Evolutionary conservation across 1,140 invertebrate genomes (phyloP), one percentile per base, ranked within the genome.

Genomic region (Cheumatopsyche charites): DNA sequence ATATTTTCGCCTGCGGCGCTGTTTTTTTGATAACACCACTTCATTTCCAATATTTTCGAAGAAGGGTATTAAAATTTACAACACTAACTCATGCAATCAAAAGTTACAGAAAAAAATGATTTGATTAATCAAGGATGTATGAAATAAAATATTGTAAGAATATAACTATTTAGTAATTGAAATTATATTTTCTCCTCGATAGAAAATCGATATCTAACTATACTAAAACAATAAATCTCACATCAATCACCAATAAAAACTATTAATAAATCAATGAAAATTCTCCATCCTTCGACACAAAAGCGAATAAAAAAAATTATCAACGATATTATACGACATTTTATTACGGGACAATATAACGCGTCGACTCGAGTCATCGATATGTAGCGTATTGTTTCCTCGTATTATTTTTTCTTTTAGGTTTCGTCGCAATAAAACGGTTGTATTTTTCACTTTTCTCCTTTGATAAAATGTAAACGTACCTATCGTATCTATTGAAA

Each of bases 161-260:
- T n/a, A n/a, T n/a, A n/a, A n/a, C n/a, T n/a, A n/a, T n/a, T n/a
- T n/a, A n/a, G n/a, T n/a, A n/a, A n/a, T n/a, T n/a, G n/a, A n/a
- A n/a, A n/a, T n/a, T n/a, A n/a, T n/a, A n/a, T n/a, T n/a, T n/a
- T n/a, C n/a, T n/a, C n/a, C n/a, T n/a, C n/a, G n/a, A n/a, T n/a
- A n/a, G n/a, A n/a, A n/a, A n/a, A n/a, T n/a, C n/a, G n/a, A n/a
- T n/a, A n/a, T n/a, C n/a, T n/a, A n/a, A n/a, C n/a, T n/a, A n/a
- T n/a, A n/a, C n/a, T n/a, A 75, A 75, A 73, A 70, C 71, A 36
- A 3, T 36, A 36, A 36, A 3, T 36, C 3, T 9, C 9, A 36
- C 3, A 49, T 49, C 5, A 13, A 15, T 5, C 45, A 19, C 3
- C 17, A 15, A 43, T 43, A 43, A 43, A 5, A 49, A 15, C 17